Evolutionary conservation across 2,888 invertebrate species (phyloP), one percentile per base, ranked within the genome.

Genomic region (Acrocera orbiculus): DNA sequence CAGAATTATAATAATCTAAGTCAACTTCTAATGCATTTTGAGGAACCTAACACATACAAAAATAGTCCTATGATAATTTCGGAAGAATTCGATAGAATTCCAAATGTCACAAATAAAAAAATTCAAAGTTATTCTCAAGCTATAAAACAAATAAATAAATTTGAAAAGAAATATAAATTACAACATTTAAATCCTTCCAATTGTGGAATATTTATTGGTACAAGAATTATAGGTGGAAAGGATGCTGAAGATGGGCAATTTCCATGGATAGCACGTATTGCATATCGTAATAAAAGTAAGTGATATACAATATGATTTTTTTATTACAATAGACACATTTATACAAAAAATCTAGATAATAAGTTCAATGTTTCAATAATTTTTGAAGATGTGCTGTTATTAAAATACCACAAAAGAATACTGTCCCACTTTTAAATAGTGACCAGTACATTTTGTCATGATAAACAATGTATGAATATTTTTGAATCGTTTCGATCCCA

Each of bases 261-360:
- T 46, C 70, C 71, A 0, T 73, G 71, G 71, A 67, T 70, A 61
- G 63, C 61, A 1, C 53, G 61, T 8, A 47, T 61, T n/a, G 61
- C 56, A 7, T 61, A 60, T 38, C 44, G 53, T 3, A 60, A 60
- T 37, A 50, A 43, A 47, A 51, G 60, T 60, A 40, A 57, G 56
- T 53, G 19, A 11, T 26, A 32, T 19, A 19, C 7, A 5, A 8
- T 17, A 8, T 14, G 9, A 32, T 3, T 16, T 2, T 3, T 7
- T 31, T 13, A 26, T 4, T n/a, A 13, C 16, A 17, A 10, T 7
- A 17, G 5, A 17, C 20, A 10, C 14, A n/a, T 32, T 25, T 32
- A n/a, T n/a, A n/a, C 10, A 29, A 23, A 16, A 13, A 27, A 27
- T 10, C 16, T 34, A n/a, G 14, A 24, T 24, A 16, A 23, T 10